Base-by-base conservation (phyloP, 2,888 invertebrate species). In the Neuroscelio doddi region DNA sequence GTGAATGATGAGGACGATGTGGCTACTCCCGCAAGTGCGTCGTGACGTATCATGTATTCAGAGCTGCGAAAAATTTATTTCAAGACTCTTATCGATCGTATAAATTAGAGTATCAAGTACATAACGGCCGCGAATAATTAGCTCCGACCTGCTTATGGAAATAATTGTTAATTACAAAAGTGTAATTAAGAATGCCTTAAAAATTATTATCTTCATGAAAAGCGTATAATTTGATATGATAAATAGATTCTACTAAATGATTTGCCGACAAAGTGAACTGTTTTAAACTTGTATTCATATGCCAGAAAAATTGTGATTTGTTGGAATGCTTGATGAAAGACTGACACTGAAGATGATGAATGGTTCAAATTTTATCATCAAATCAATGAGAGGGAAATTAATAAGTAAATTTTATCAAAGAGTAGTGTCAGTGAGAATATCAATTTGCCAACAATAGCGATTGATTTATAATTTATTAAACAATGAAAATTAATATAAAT, bases 31-130 rank as follows among this genome's bases (percentile, higher is more conserved):
- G 56, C 38, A 63, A 51, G 42, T 57, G 63, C 63, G 55, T 55
- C 55, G 55, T 64, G 59, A 64, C 55, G 55, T 53, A 57, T 59
- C 59, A 51, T 27, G 58, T 58, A 58, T 64, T 59, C 55, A 46
- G 21, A 49, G 55, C 58, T 29, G 55, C 59, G 47, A 55, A 58
- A 55, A 58, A 64, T 64, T 55, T 51, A 59, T 59, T 59, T 55
- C 59, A 46, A 55, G 50, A 29, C 46, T 58, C 64, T 64, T 64
- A 58, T 59, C 55, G 64, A 64, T 59, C 58, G 50, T 51, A 55
- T 52, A 59, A 64, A 64, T 64, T 58, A 64, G 58, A 58, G 58
- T 58, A 64, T 64, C 64, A 64, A 58, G 58, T 53, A 50, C 46
- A 56, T 63, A 63, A 63, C 56, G 51, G 62, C 63, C 21, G 50